A percentile compares a stretch with the other conserved stretches of the same genome.
Evolutionary conservation across 2,888 invertebrate species (phyloP).

Genomic region (Hecatera dysodea): DNA sequence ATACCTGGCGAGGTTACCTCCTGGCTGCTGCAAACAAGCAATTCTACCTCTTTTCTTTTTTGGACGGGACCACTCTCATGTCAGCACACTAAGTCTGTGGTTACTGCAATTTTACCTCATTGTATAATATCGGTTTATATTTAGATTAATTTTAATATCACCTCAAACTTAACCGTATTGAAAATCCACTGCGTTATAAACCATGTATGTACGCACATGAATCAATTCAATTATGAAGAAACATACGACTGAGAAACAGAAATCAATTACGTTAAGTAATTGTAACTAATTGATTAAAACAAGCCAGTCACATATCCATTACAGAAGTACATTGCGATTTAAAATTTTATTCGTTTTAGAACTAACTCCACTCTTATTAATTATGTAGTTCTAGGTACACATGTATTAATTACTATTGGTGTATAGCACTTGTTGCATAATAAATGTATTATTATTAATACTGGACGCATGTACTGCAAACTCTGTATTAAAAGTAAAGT

Average conservation of each 20-base stretch:
- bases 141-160: background rate
- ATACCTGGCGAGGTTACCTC: background rate
- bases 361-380: slow-evolving; percentile 10
- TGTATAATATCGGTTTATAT: background rate
- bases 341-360: slow-evolving; percentile 9
- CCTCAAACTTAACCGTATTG: background rate
- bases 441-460: slow-evolving; percentile 3
- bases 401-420: background rate
- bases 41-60: background rate
- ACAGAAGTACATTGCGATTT: slow-evolving; percentile 13
- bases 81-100: too few species aligned
- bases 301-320: slow-evolving; percentile 20
- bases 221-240: slow-evolving; percentile 23
- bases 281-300: slow-evolving; percentile 32
- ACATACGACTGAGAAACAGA: slow-evolving; percentile 24
- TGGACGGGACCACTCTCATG: too few species aligned
- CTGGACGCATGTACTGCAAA: background rate
- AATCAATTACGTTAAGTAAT: slow-evolving; percentile 23
- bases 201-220: background rate
- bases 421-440: background rate
- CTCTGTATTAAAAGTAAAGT: background rate
- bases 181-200: background rate
- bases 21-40: background rate
- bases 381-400: background rate
- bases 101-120: too few species aligned